Conservation (phyloP, 2,888 invertebrate genomes). For the Conistra vaccinii region DNA sequence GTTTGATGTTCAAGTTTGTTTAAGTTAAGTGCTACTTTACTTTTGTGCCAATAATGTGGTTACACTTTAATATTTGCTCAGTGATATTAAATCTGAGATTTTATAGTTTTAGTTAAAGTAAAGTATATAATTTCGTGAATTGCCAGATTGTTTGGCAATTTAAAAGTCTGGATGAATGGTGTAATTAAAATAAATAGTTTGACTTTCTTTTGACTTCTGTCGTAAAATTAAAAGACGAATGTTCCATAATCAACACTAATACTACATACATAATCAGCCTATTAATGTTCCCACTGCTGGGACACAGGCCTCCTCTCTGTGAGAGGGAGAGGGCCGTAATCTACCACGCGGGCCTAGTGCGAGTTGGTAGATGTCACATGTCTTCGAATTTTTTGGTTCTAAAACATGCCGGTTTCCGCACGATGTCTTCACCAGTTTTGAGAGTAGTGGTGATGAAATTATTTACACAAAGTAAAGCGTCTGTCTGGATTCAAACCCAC, state of each 20-base stretch:
- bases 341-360: too few relatives aligned
- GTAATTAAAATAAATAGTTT: neutral
- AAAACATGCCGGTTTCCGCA: too few relatives aligned
- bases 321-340: too few relatives aligned
- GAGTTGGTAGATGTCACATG: too few relatives aligned
- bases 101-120: constrained; percentile 2
- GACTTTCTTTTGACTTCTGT: neutral
- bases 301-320: too few relatives aligned
- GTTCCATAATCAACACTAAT: neutral
- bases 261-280: too few relatives aligned
- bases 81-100: constrained; percentile 9
- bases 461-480: too few relatives aligned
- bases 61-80: constrained; percentile 31
- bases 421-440: too few relatives aligned
- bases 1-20: constrained; percentile 46
- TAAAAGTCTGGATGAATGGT: neutral
- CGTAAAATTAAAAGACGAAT: neutral
- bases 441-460: too few relatives aligned
- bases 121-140: constrained; percentile 14
- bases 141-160: constrained; percentile 1
- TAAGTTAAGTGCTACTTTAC: constrained; percentile 37
- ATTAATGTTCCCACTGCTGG: too few relatives aligned
- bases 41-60: constrained; percentile 33
- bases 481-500: too few relatives aligned
- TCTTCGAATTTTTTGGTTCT: too few relatives aligned